Evolutionary conservation across 2,113 vertebrate species (phyloP).

Genomic region (Acanthochromis polyacanthus): DNA sequence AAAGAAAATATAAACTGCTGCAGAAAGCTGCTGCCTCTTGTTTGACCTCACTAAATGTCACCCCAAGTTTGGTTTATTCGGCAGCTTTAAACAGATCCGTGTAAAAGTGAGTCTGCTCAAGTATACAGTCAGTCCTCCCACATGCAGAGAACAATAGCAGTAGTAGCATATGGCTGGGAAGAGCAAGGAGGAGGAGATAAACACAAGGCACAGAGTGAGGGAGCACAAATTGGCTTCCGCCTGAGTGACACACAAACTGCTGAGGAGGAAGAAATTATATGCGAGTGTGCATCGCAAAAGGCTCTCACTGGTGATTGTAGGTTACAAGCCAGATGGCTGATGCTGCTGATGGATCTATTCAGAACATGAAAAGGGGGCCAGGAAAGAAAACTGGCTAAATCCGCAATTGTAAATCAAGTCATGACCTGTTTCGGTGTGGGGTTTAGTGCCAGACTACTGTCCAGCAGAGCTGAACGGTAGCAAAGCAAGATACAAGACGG

Average conservation of each 20-base stretch:
- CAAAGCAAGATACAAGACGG: background rate
- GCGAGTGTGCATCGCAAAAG: conserved; percentile 20
- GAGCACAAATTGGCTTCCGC: conserved; percentile 33
- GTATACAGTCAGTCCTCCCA: conserved; percentile 8
- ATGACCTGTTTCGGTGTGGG: conserved; percentile 16
- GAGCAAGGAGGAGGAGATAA: background rate
- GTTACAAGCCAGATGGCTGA: conserved; percentile 59
- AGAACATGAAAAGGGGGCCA: conserved; percentile 30
- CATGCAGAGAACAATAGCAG: conserved; percentile 38
- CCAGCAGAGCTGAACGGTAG: background rate
- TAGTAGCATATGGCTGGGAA: conserved; percentile 42
- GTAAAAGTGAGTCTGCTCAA: background rate
- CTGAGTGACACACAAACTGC: conserved; percentile 49
- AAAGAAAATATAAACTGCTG: background rate
- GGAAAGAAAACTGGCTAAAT: conserved; percentile 19
- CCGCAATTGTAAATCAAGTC: conserved; percentile 39
- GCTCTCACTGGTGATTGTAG: conserved; percentile 53
- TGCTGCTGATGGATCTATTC: conserved; percentile 44
- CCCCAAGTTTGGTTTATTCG: background rate
- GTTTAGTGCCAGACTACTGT: background rate
- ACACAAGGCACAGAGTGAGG: background rate
- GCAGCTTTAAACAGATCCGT: conserved; percentile 11
- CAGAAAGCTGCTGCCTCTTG: background rate
- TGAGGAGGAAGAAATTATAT: conserved; percentile 54
- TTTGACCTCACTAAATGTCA: conserved; percentile 1